Conservation (phyloP, 2,888 invertebrate genomes). For the Pterobdella sp. region DNA sequence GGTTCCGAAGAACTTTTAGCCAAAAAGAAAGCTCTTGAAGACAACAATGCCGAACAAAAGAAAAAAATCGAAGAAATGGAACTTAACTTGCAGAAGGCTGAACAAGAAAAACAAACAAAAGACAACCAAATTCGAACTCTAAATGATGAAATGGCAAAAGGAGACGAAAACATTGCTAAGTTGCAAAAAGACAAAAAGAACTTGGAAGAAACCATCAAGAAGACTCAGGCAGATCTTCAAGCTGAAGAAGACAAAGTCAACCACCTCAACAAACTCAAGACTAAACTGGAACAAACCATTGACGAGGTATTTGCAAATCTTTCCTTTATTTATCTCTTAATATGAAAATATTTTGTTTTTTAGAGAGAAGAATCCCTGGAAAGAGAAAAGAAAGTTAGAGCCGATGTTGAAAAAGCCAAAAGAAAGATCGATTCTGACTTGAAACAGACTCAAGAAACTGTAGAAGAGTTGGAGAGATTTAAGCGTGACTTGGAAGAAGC, state of each 20-base stretch:
- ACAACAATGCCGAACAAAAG: conserved; percentile 85
- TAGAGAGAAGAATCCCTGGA: conserved; percentile 90
- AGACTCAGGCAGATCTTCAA: conserved; percentile 53
- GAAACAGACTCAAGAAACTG: conserved; percentile 60
- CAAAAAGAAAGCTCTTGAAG: conserved; percentile 92
- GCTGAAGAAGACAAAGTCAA: conserved; percentile 99
- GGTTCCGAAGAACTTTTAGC: conserved; percentile 86
- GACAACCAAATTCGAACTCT: conserved; percentile 78
- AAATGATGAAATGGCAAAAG: conserved; percentile 92
- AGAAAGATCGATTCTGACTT: conserved; percentile 98
- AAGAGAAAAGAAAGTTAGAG: conserved; percentile 96
- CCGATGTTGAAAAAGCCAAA: conserved; percentile 94
- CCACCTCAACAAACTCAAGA: conserved; percentile 98
- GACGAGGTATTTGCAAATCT: conserved; percentile 61
- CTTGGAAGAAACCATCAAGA: conserved; percentile 67
- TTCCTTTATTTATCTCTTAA: background rate
- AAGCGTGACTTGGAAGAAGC: conserved; percentile 49
- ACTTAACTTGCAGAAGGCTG: conserved; percentile 78
- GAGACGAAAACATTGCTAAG: conserved; percentile 98
- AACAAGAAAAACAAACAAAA: conserved; percentile 95
- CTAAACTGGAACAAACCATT: conserved; percentile 94
- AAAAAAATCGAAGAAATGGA: conserved; percentile 96
- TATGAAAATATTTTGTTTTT: background rate
- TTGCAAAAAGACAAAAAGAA: conserved; percentile 98
- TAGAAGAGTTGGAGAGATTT: conserved; percentile 51